These are phyloP conservation scores for Hypanus sabinus DNA, from an alignment of 2,113 vertebrate genomes.

Conservation along the genomic window DNA sequence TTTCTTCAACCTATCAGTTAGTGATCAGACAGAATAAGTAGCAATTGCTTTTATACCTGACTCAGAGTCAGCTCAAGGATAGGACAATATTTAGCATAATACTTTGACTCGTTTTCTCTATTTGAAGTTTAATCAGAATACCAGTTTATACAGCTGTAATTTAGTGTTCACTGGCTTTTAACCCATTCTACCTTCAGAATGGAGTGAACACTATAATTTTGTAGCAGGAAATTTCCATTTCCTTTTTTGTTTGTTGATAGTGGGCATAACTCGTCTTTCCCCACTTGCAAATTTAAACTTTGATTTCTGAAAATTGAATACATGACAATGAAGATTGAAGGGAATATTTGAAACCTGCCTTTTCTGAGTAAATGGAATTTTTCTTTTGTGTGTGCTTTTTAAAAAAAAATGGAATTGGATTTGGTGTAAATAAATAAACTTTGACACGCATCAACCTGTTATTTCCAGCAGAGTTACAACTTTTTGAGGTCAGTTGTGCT, in stretches of 20 bases:
- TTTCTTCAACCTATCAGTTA: neutral
- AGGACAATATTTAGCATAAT: neutral
- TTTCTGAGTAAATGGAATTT: neutral
- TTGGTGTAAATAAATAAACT: neutral
- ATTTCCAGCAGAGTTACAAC: neutral
- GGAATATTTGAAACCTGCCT: neutral
- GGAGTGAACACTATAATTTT: neutral
- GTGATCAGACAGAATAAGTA: neutral
- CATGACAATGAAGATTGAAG: neutral
- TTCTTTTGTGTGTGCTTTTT: neutral
- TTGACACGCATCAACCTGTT: neutral
- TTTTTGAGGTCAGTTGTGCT: neutral
- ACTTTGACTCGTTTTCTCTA: neutral
- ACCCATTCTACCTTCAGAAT: neutral
- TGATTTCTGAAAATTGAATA: neutral
- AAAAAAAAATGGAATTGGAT: neutral
- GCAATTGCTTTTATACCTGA: neutral
- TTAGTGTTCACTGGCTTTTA: no score
- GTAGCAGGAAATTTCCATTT: neutral
- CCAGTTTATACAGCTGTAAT: neutral
- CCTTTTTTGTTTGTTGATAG: neutral
- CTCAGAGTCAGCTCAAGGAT: neutral
- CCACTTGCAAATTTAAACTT: neutral
- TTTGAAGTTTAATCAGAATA: neutral
- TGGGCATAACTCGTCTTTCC: no score